Evolutionary conservation across 2,113 vertebrate genomes (phyloP).

Genomic region (Pungitius pungitius): DNA sequence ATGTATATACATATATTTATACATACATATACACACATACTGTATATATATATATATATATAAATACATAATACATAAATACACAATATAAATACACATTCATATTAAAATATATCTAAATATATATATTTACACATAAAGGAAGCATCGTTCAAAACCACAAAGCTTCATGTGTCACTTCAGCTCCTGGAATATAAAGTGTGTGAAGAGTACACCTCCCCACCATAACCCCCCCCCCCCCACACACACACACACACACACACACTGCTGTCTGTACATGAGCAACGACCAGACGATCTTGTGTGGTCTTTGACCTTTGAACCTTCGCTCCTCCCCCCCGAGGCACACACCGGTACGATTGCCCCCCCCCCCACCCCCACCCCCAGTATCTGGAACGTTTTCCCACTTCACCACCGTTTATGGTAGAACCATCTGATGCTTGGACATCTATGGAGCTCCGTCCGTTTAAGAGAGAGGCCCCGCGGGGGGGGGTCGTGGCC

Average conservation of each 20-base stretch:
- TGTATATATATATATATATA: too few relatives aligned
- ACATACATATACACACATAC: too few relatives aligned
- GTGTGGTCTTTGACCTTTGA: slow-evolving; percentile 68
- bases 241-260: slow-evolving; percentile 20
- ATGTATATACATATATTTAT: too few relatives aligned
- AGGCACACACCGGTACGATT: too few relatives aligned
- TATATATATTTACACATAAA: too few relatives aligned
- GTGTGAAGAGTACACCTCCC: slow-evolving; percentile 72
- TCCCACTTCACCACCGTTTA: slow-evolving; percentile 71
- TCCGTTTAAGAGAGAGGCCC: slow-evolving; percentile 69
- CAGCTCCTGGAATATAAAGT: too few relatives aligned
- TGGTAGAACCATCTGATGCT: slow-evolving; percentile 67
- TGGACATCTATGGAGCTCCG: slow-evolving; percentile 67
- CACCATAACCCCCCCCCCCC: slow-evolving; percentile 69
- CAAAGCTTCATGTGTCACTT: too few relatives aligned
- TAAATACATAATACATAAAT: too few relatives aligned
- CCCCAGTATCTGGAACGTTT: slow-evolving; percentile 78
- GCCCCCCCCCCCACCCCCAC: too few relatives aligned
- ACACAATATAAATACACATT: too few relatives aligned
- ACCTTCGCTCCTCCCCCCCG: slow-evolving; percentile 42
- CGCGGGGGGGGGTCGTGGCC: slow-evolving; percentile 32
- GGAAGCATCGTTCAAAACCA: too few relatives aligned
- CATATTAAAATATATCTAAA: too few relatives aligned
- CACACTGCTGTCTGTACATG: slow-evolving; percentile 47
- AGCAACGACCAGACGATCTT: slow-evolving; percentile 61